A percentile compares a stretch with the other conserved stretches of the same genome.
Evolutionary conservation across 1,140 invertebrate genomes (phyloP).

Genomic region (Xylocopa sonorina): DNA sequence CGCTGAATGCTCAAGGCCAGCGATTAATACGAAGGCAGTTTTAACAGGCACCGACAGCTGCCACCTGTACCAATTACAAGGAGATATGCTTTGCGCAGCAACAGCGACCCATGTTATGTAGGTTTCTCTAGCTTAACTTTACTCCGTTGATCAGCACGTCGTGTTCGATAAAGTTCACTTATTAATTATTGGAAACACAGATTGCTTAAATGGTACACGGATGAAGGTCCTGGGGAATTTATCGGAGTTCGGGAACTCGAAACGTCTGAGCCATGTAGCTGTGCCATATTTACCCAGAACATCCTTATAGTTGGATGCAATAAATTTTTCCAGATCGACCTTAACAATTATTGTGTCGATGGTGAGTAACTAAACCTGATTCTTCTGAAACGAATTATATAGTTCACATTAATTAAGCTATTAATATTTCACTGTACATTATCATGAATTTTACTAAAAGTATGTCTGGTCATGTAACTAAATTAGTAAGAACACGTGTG

Average conservation of each 20-base stretch:
- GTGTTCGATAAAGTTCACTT: neutral
- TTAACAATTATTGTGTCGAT: constrained; percentile 86
- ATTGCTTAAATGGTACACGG: constrained; percentile 80
- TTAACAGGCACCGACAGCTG: constrained; percentile 83
- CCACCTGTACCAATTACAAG: constrained; percentile 84
- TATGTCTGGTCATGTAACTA: too few relatives aligned
- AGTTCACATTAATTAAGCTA: neutral
- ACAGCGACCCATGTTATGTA: constrained; percentile 86
- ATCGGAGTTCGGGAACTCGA: constrained; percentile 85
- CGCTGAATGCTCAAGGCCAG: constrained; percentile 84
- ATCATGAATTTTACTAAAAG: too few relatives aligned
- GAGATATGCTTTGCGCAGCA: constrained; percentile 84
- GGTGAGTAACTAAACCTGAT: constrained; percentile 73
- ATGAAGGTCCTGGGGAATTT: constrained; percentile 81
- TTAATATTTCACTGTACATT: neutral
- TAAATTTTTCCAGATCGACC: constrained; percentile 90
- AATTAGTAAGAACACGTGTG: too few relatives aligned
- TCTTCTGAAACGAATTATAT: neutral
- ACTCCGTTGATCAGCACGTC: neutral
- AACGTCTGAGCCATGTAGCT: constrained; percentile 88
- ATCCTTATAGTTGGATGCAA: constrained; percentile 89
- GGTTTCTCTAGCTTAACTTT: constrained; percentile 64
- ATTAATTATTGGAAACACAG: constrained; percentile 41
- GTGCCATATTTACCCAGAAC: constrained; percentile 87
- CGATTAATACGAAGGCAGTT: constrained; percentile 83